Percentiles rank a stretch among this genome's conserved stretches.
Evolutionary conservation across 2,888 invertebrate species (phyloP).

Genomic region (Aphidoletes aphidimyza): DNA sequence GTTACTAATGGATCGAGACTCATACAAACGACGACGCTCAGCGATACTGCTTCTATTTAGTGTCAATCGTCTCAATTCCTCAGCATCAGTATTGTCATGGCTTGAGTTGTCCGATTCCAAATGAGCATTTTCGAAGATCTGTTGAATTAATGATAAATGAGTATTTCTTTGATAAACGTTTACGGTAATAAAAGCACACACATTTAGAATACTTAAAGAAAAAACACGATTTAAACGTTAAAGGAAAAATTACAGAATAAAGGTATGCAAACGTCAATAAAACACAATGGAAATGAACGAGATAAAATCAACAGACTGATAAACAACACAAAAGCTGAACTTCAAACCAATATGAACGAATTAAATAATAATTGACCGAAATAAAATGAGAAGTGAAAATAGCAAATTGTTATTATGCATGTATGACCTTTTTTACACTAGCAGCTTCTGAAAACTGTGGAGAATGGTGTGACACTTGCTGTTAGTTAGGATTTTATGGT

Average conservation of each 20-base stretch:
- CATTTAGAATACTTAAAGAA: not conserved
- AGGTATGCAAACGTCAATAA: too few species aligned
- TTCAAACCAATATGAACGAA: not conserved
- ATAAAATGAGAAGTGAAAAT: too few species aligned
- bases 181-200: not conserved
- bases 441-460: conserved; percentile 53
- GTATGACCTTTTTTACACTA: conserved; percentile 49
- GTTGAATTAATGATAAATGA: conserved; percentile 54
- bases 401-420: not conserved
- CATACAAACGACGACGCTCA: conserved; percentile 80
- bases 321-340: too few species aligned
- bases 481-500: conserved; percentile 23
- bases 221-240: too few species aligned
- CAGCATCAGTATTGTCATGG: conserved; percentile 67
- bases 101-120: conserved; percentile 68
- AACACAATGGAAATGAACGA: too few species aligned
- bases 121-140: conserved; percentile 65
- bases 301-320: too few species aligned
- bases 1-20: conserved; percentile 79
- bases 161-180: not conserved
- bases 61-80: conserved; percentile 71
- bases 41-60: conserved; percentile 79
- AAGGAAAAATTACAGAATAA: too few species aligned
- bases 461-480: conserved; percentile 21
- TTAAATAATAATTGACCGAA: not conserved